phyloP scores from a whole-genome alignment of 1,140 invertebrate genomes.

The Coboldia fuscipes region DNA sequence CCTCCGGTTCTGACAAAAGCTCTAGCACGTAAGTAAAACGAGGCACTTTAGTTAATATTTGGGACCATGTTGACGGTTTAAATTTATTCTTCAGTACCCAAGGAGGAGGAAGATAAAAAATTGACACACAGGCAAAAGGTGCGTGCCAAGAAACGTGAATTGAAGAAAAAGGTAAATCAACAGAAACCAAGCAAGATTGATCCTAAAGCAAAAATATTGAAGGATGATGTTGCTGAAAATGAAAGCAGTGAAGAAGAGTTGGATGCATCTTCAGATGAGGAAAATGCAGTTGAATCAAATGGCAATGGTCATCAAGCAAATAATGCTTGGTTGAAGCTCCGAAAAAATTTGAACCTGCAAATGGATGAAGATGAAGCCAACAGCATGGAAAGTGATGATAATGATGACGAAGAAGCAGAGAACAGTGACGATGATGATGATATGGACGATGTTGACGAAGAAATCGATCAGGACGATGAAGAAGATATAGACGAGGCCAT shows the following conservation, averaged over 20 bases:
- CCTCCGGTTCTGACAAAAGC: conserved; percentile 41
- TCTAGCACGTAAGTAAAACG: conserved; percentile 20
- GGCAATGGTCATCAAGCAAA: neutral
- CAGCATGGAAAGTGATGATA: conserved; percentile 7
- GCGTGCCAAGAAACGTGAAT: conserved; percentile 32
- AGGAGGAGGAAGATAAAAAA: conserved; percentile 25
- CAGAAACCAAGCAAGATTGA: conserved; percentile 14
- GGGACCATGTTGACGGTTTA: neutral
- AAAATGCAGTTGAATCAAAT: conserved; percentile 1
- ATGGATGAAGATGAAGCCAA: neutral
- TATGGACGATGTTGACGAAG: conserved; percentile 8
- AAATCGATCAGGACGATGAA: conserved; percentile 6
- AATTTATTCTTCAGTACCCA: conserved; percentile 1
- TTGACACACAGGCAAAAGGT: conserved; percentile 46
- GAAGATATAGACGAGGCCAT: conserved; percentile 2
- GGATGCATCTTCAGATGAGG: neutral
- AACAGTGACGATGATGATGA: no score
- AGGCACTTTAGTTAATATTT: conserved; percentile 2
- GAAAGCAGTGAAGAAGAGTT: conserved; percentile 4
- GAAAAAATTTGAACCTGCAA: neutral
- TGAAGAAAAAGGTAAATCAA: conserved; percentile 31
- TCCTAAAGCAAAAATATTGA: conserved; percentile 8
- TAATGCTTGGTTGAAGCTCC: no score
- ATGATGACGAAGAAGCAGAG: conserved; percentile 11
- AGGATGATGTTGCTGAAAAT: conserved; percentile 16